Evolutionary conservation across 2,888 invertebrate species (phyloP).

Genomic region (Strigamia maritima): DNA sequence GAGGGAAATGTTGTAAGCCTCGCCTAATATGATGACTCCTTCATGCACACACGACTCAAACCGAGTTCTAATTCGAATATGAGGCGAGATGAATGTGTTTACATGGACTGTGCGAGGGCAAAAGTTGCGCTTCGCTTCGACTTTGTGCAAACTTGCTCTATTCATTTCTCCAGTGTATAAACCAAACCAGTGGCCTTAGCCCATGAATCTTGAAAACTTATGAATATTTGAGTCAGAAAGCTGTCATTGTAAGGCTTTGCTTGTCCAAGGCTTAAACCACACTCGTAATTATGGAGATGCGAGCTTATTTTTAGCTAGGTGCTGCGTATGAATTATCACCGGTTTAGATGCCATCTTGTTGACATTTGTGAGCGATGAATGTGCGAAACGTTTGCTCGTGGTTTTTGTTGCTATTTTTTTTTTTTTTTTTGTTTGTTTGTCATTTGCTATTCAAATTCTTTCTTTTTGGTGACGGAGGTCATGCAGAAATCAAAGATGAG

Average conservation of each 20-base stretch:
- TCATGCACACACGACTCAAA: neutral
- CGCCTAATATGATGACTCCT: slow-evolving; percentile 19
- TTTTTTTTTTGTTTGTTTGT: neutral
- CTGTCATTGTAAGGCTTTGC: neutral
- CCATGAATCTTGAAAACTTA: neutral
- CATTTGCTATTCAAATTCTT: too few species aligned
- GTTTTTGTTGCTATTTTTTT: neutral
- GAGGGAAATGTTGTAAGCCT: slow-evolving; percentile 19
- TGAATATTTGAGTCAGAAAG: slow-evolving; percentile 6
- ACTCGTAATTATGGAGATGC: neutral
- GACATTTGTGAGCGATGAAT: slow-evolving; percentile 3
- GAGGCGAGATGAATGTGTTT: slow-evolving; percentile 10
- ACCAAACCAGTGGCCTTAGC: neutral
- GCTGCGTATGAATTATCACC: neutral
- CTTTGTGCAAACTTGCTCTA: neutral
- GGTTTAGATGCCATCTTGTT: neutral
- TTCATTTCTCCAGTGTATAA: neutral
- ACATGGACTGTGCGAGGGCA: neutral
- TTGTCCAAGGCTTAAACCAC: neutral
- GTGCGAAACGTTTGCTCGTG: neutral
- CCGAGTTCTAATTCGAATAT: neutral
- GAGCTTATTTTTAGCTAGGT: neutral
- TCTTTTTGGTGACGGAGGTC: too few species aligned
- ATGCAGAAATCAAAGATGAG: too few species aligned
- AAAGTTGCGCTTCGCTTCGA: neutral